Conservation (phyloP, 30 jellyfish, hydroid and myxozoan species). For the Cassiopea xamachana region DNA sequence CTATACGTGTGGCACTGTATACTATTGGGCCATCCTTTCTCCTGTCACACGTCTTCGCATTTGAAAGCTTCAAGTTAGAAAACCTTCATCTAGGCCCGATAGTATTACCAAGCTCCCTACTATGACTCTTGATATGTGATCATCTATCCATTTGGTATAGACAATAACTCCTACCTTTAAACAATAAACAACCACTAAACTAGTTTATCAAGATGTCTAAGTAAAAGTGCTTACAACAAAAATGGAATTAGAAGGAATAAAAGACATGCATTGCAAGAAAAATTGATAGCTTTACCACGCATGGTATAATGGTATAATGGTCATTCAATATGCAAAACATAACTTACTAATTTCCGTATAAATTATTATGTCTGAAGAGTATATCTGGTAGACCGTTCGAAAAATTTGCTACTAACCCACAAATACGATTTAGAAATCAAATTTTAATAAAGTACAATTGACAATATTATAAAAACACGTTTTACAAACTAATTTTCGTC, state of each 20-base stretch:
- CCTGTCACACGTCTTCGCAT: too few relatives aligned
- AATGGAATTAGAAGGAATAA: not conserved
- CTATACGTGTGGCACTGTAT: too few relatives aligned
- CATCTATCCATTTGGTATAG: too few relatives aligned
- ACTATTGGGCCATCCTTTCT: too few relatives aligned
- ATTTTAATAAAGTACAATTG: not conserved
- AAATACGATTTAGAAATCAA: constrained; percentile 13
- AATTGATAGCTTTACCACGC: not conserved
- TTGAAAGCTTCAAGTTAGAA: too few relatives aligned
- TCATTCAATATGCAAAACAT: not conserved
- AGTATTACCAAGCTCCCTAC: too few relatives aligned
- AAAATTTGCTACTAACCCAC: constrained; percentile 21
- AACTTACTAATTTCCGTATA: not conserved
- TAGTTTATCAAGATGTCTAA: not conserved
- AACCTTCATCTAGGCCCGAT: too few relatives aligned
- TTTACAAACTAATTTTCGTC: not conserved
- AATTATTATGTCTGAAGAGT: not conserved
- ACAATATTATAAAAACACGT: not conserved
- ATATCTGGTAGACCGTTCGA: constrained; percentile 39
- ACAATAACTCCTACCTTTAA: too few relatives aligned
- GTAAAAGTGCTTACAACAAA: not conserved
- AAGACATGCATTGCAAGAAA: not conserved
- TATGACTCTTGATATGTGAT: too few relatives aligned
- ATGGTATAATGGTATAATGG: not conserved
- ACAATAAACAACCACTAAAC: too few relatives aligned